Evolutionary conservation across 2,113 vertebrate species (phyloP), one percentile per base, ranked within the genome.

Genomic region (Amazona vittata): DNA sequence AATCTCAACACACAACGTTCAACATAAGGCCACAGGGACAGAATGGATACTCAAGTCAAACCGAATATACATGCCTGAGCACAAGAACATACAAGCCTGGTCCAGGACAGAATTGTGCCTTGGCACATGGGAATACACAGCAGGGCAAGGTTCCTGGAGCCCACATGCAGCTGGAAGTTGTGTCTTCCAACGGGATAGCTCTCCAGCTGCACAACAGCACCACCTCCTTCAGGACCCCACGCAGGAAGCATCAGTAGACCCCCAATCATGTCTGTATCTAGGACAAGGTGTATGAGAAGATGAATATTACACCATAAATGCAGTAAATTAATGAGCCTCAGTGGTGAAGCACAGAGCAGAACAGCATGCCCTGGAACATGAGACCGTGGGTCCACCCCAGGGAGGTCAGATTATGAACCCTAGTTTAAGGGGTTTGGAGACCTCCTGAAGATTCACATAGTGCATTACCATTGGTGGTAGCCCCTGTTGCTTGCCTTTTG

Each of bases 391-490:
- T 43, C 26, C 15, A n/a, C n/a, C 18, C 86, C 50, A 53, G 13
- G 33, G 31, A 62, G 21, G 4, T 16, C 3, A 0, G 31, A 77
- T 49, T 71, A 44, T 37, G n/a, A 86, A 65, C 25, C 12, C 10
- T 53, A 4, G 10, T 55, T 41, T 46, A 1, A 2, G 17, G 24
- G 6, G 19, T 53, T 53, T 60, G 44, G 31, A 85, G 17, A 75
- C 11, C 5, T 85, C 12, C 46, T 49, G 64, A 85, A 67, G 46
- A 71, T 31, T 11, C 24, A n/a, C 20, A 29, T 20, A 44, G 31
- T 18, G 12, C 22, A 39, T 11, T 71, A 43, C 22, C 0, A 0
- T 11, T 67, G 33, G 28, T 1, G 4, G 35, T 5, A 57, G 52
- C 9, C 9, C 9, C 50, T 37, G 19, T 41, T 77, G 39, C 35